Evolutionary conservation across 2,888 invertebrate species (phyloP), one percentile per base, ranked within the genome.

Genomic region (Brachycybe producta): DNA sequence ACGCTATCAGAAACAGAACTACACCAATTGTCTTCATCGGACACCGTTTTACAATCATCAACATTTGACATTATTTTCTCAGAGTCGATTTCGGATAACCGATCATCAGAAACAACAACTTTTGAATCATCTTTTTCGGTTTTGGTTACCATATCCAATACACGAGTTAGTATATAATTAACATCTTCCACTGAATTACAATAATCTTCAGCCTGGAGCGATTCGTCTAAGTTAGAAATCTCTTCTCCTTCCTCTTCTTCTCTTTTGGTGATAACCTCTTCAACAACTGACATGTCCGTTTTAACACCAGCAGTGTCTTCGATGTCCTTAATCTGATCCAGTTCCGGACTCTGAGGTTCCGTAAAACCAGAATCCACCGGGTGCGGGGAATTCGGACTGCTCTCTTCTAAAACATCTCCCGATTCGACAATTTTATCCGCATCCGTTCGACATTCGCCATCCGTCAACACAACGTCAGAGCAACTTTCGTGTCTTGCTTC

Each of bases 281-380:
- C 52, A 17, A 28, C 52, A 1, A 21, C 51, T 15, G 38, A 17
- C 8, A 21, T 23, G 11, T 54, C 52, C 4, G 54, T 55, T 17
- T 11, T 19, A n/a, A 13, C 17, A 17, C 49, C 48, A 13, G 28
- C 39, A 28, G 34, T 38, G 26, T 54, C 52, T 32, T 44, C 47
- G 1, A 55, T 44, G 13, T 52, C 55, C 19, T 52, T 51, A 3
- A 50, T 15, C 26, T 34, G 48, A 23, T 55, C 52, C 17, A 52
- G 27, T 34, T 55, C 54, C 2, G 52, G 52, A 39, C 54, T 54
- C 23, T 54, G 54, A 19, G 52, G 43, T 23, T 54, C 54, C 2
- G 49, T 39, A 17, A 49, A 51, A 13, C 49, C 45, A 19, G 54
- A 46, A 46, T 53, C 54, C 11, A 26, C 36, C 7, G 49, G 55